Evolutionary conservation across 2,888 invertebrate species (phyloP).

Genomic region (Agrochola lota): DNA sequence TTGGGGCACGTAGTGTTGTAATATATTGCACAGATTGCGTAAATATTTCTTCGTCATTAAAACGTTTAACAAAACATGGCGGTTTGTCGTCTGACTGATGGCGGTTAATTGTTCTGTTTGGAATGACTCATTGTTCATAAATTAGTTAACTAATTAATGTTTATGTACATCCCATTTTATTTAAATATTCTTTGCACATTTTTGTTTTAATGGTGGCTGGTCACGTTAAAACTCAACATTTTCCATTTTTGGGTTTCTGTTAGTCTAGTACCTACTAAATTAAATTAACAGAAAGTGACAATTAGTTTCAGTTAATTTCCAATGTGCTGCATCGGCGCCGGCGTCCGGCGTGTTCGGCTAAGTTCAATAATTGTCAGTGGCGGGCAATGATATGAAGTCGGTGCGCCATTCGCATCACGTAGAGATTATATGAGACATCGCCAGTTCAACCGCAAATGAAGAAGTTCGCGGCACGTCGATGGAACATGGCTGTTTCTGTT

Average conservation of each 20-base stretch:
- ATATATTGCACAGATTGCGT: constrained; percentile 66
- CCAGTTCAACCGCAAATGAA: constrained; percentile 80
- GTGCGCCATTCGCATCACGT: constrained; percentile 80
- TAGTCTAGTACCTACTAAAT: background rate
- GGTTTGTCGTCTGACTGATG: constrained; percentile 37
- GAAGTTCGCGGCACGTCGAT: constrained; percentile 67
- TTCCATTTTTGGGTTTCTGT: background rate
- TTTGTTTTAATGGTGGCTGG: background rate
- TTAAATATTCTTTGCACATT: background rate
- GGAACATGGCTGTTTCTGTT: constrained; percentile 71
- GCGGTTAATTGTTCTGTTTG: constrained; percentile 32
- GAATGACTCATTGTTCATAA: constrained; percentile 14
- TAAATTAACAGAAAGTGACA: constrained; percentile 8
- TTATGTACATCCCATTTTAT: constrained; percentile 1
- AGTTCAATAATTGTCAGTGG: constrained; percentile 59
- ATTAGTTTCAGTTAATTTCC: constrained; percentile 31
- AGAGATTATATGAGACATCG: constrained; percentile 82
- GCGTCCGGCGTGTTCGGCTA: constrained; percentile 34
- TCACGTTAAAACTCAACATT: background rate
- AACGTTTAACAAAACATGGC: constrained; percentile 51
- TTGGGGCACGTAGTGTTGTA: constrained; percentile 63
- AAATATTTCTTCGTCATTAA: constrained; percentile 64
- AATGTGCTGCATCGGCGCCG: constrained; percentile 30
- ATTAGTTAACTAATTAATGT: constrained; percentile 13
- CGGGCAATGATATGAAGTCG: constrained; percentile 53